phyloP scores from a whole-genome alignment of 2,113 vertebrate species.

The Scomber colias region DNA sequence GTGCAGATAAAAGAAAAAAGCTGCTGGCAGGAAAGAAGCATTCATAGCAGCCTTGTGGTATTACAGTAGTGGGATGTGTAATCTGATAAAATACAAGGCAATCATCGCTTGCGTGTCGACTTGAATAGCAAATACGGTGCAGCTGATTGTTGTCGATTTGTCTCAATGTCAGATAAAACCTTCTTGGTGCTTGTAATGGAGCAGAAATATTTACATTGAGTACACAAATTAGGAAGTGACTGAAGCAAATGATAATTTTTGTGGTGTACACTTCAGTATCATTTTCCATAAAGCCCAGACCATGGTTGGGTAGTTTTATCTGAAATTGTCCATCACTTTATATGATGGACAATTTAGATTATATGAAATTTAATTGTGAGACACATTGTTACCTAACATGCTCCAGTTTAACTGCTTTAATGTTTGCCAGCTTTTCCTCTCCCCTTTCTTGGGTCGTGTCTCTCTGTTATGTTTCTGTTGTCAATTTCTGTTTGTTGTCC shows the following conservation, averaged over 20 bases:
- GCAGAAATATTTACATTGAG: no score
- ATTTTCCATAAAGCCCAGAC: neutral
- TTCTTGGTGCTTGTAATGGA: no score
- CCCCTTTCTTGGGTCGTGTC: neutral
- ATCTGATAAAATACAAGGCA: no score
- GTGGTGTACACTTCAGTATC: neutral
- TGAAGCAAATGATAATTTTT: neutral
- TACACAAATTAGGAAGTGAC: neutral
- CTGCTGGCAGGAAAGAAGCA: no score
- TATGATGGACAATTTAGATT: neutral
- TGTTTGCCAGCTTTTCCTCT: conserved; percentile 5
- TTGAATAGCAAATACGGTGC: no score
- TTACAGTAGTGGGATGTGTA: no score
- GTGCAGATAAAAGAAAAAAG: no score
- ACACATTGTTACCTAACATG: conserved; percentile 3
- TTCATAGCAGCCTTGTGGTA: no score
- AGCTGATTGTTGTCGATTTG: no score
- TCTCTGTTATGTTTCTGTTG: neutral
- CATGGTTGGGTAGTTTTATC: neutral
- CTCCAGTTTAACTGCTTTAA: conserved; percentile 14
- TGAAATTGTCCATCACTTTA: neutral
- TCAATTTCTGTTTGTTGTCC: conserved; percentile 7
- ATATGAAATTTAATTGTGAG: conserved; percentile 11
- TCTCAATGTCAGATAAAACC: no score
- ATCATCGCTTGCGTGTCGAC: no score